Evolutionary conservation across 2,113 vertebrate species (phyloP), one percentile per base, ranked within the genome.

Genomic region (Cromileptes altivelis): DNA sequence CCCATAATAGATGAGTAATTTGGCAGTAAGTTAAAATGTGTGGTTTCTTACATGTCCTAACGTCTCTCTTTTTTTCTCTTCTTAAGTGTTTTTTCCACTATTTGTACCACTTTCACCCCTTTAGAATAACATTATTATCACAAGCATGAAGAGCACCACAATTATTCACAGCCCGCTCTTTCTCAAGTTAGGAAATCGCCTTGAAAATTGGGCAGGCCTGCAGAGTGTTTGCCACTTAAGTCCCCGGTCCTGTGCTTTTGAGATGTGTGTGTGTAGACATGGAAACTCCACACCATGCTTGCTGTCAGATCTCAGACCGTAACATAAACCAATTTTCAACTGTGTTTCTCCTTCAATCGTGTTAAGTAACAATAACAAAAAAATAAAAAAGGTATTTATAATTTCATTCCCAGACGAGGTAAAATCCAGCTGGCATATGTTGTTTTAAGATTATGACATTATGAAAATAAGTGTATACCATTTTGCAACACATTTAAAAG

Each of bases 51-150:
- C 90, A 87, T 85, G 85, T 94, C 85, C 74, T 74, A 77, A 70
- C 62, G 80, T 85, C 60, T 81, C 57, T 67, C 18, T 86, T 77
- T 84, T 74, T 27, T 49, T 52, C 45, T 73, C 49, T 25, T 67
- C 79, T 73, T 91, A 92, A 93, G 90, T 86, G 89, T 90, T 94
- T 90, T 88, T 93, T 89, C 76, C 86, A 82, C 85, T 90, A 91
- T 94, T 89, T 85, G 86, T 89, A 90, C 90, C 90, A 92, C 91
- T 93, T 92, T 93, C 93, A 91, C 92, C 91, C 88, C 90, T 88
- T 93, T 94, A 92, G 80, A 94, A 93, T 93, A 95, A 95, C 94
- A 95, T 92, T 93, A 94, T 95, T 95, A 95, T 94, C 90, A 89
- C 91, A 87, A 92, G 93, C 94, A 92, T 95, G 94, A 94, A 94